A percentile compares a stretch with the other conserved stretches of the same genome.
Evolutionary conservation across 2,113 vertebrate genomes (phyloP).

Genomic region (Lagenorhynchus albirostris): DNA sequence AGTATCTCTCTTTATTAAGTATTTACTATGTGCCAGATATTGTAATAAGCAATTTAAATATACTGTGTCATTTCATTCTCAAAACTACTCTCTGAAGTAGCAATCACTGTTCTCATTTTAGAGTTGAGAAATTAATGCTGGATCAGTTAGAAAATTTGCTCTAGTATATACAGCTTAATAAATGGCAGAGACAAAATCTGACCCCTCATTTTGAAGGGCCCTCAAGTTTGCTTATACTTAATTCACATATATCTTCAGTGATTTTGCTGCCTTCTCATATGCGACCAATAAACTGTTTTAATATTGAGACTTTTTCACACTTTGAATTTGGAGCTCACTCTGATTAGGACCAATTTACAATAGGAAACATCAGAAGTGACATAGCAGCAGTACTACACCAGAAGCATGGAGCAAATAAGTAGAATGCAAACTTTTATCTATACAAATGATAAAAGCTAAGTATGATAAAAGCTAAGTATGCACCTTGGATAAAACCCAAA

Average conservation of each 20-base stretch:
- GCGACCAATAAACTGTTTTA: background rate
- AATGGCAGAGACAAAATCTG: background rate
- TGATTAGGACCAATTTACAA: background rate
- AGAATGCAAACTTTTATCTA: background rate
- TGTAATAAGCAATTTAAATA: background rate
- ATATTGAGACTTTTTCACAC: background rate
- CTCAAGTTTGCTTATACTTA: background rate
- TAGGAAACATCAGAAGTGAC: background rate
- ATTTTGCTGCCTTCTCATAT: background rate
- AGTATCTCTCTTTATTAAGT: background rate
- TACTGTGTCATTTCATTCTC: background rate
- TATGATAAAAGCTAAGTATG: background rate
- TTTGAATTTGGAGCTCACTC: background rate
- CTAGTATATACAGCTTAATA: background rate
- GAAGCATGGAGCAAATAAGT: background rate
- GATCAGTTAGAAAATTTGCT: background rate
- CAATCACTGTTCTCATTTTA: background rate
- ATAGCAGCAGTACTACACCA: background rate
- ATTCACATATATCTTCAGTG: background rate
- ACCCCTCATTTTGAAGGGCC: background rate
- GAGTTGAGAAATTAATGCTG: background rate
- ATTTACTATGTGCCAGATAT: background rate
- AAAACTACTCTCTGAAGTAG: background rate
- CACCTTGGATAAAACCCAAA: background rate
- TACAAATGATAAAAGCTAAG: background rate